These are phyloP conservation scores for Cetonia aurata DNA, from an alignment of 2,888 invertebrate species.

Conservation along the genomic window DNA sequence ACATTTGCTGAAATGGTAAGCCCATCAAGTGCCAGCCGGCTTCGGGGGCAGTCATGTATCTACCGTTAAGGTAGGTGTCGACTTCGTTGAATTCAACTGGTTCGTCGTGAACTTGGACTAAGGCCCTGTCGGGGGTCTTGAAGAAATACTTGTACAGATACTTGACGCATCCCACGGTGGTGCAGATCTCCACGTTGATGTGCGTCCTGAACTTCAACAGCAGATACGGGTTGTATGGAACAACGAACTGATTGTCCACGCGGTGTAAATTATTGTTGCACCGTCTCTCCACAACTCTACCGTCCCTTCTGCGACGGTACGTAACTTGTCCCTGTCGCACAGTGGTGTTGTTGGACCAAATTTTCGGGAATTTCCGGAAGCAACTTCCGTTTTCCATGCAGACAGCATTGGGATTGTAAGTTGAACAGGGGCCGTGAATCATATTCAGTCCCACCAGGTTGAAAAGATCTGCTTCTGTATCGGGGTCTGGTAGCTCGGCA, in stretches of 20 bases:
- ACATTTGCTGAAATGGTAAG: constrained; percentile 4
- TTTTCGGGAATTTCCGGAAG: constrained; percentile 56
- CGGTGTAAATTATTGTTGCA: constrained; percentile 31
- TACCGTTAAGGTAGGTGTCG: neutral
- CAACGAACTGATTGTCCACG: constrained; percentile 57
- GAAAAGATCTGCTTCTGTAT: neutral
- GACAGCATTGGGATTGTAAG: constrained; percentile 39
- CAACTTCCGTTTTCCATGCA: constrained; percentile 53
- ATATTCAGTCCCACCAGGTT: constrained; percentile 46
- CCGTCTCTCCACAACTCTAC: neutral
- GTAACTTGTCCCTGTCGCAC: too few species aligned
- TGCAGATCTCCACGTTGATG: too few species aligned
- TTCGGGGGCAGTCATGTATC: too few species aligned
- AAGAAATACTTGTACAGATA: constrained; percentile 55
- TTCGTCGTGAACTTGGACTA: neutral
- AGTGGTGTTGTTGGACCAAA: constrained; percentile 47
- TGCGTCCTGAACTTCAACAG: constrained; percentile 53
- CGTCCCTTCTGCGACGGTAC: constrained; percentile 50
- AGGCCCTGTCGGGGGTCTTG: too few species aligned
- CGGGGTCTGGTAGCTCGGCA: constrained; percentile 19
- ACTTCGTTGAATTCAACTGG: too few species aligned
- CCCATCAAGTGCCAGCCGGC: constrained; percentile 6
- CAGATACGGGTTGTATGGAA: too few species aligned
- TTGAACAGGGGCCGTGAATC: too few species aligned
- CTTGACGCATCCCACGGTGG: constrained; percentile 53